Conservation (phyloP, 2,113 vertebrate genomes). For the Sapajus apella region DNA sequence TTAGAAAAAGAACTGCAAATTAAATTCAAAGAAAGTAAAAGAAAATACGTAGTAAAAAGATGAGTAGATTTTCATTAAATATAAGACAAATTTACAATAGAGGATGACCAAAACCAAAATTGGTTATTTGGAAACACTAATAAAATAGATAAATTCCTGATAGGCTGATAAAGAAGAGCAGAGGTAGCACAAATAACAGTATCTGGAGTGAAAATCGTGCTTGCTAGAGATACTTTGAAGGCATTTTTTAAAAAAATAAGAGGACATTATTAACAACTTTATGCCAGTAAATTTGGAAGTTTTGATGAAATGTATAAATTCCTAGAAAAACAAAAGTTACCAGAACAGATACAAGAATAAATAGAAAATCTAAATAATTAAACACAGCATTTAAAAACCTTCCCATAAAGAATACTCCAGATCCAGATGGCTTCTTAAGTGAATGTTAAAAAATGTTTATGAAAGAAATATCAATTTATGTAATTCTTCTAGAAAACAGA, state of each 20-base stretch:
- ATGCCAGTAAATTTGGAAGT: neutral
- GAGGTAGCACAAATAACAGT: neutral
- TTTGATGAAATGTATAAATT: neutral
- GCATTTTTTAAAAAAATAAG: neutral
- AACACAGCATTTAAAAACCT: neutral
- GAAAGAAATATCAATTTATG: neutral
- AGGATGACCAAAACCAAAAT: neutral
- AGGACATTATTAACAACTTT: neutral
- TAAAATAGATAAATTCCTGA: neutral
- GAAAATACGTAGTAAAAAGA: neutral
- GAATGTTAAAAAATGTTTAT: neutral
- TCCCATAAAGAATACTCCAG: neutral
- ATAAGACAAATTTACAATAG: neutral
- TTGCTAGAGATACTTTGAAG: neutral
- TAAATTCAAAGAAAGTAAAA: neutral
- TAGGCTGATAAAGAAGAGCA: neutral
- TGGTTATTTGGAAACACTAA: neutral
- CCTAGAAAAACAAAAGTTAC: neutral
- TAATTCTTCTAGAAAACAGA: neutral
- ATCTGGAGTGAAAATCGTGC: neutral
- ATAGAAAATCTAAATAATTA: neutral
- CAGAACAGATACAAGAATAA: neutral
- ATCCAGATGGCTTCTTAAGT: neutral
- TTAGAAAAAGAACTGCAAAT: neutral
- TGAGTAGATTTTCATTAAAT: neutral